phyloP scores from a whole-genome alignment of 1,140 invertebrate species.

The Zaprionus tsacasi region DNA sequence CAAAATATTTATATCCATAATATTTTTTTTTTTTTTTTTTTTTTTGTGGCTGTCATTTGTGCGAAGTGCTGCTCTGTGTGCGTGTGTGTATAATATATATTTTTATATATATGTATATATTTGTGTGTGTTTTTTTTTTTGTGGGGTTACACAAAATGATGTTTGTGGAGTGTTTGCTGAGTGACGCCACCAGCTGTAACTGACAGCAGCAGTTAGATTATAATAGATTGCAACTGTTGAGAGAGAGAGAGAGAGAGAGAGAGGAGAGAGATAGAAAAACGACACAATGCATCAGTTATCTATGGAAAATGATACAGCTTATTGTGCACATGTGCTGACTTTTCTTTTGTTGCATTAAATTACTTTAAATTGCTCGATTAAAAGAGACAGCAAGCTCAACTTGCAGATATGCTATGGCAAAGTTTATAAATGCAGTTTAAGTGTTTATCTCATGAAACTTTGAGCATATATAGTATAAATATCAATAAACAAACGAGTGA shows the following conservation, averaged over 20 bases:
- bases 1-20: conserved; percentile 73
- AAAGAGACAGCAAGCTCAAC: background rate
- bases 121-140: conserved; percentile 22
- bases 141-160: conserved; percentile 64
- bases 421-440: background rate
- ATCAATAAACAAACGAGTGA: background rate
- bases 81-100: conserved; percentile 26
- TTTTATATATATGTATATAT: conserved; percentile 3
- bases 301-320: conserved; percentile 14
- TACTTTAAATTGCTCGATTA: conserved; percentile 25
- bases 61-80: no score
- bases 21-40: conserved; percentile 69
- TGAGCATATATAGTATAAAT: background rate
- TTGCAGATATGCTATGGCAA: background rate
- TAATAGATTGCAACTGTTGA: conserved; percentile 51
- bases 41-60: conserved; percentile 55
- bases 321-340: conserved; percentile 12
- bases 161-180: conserved; percentile 65
- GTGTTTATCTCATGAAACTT: background rate
- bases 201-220: conserved; percentile 68
- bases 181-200: conserved; percentile 61
- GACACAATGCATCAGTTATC: conserved; percentile 28
- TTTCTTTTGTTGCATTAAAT: conserved; percentile 4
- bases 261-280: background rate
- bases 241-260: background rate